Evolutionary conservation across 2,888 invertebrate genomes (phyloP), one percentile per base, ranked within the genome.

Genomic region (Eupithecia dodoneata): DNA sequence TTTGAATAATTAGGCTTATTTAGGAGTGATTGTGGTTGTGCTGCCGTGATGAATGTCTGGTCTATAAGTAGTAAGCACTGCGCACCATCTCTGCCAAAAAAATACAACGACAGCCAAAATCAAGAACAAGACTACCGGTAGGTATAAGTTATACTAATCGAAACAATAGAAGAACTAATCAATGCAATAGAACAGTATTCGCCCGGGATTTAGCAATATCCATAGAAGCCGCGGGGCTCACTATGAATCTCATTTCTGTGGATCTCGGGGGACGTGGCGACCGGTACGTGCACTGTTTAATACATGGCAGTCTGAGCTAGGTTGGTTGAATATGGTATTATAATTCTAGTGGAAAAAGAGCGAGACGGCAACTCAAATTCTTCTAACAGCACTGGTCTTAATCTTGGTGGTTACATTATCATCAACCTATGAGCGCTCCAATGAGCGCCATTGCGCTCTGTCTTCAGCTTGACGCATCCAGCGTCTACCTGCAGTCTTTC

Each of bases 231-330:
- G 75, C 74, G 70, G 74, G 52, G 80, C 78, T 80, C 76, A 72
- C 81, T 83, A 79, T 83, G 82, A 83, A 83, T 83, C 80, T 81
- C 82, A 81, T 83, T 83, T 78, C 78, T 74, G 76, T 78, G 79
- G 80, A 74, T 80, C 82, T 77, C 80, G 65, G 73, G 81, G 81
- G 82, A 81, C 79, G 70, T 74, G 76, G 74, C 78, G 79, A 80
- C 80, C 79, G 76, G 78, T 79, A 82, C 82, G 82, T 81, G 81
- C 79, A 70, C 75, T 81, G 81, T 79, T 76, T 81, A 77, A 78
- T 79, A 80, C 65, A 66, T 18, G 71, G 41, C 70, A 3, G 59
- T 74, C 49, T 66, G 41, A 71, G 59, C 73, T 9, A 66, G 12
- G 45, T 30, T 3, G 18, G n/a, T 18, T 52, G 65, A 63, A 69